Conservation (phyloP, 2,888 invertebrate genomes). For the Thalpophila matura region DNA sequence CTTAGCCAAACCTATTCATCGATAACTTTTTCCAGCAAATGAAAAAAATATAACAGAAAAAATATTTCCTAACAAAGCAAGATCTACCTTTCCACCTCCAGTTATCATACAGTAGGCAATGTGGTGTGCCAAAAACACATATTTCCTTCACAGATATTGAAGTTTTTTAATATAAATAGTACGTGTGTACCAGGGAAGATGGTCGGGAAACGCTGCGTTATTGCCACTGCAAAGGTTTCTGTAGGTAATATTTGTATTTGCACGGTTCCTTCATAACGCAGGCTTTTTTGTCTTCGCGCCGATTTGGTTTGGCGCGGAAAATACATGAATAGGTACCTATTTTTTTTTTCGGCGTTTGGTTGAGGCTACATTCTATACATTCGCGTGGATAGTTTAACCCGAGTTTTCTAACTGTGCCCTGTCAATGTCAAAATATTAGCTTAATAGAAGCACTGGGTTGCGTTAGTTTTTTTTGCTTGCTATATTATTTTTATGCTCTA, state of each 20-base stretch:
- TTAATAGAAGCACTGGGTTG: too few relatives aligned
- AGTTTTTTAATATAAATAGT: conserved; percentile 51
- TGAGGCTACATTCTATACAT: neutral
- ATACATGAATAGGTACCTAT: neutral
- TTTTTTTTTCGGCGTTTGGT: neutral
- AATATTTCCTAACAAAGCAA: neutral
- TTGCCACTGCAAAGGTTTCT: conserved; percentile 15
- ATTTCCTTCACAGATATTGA: conserved; percentile 33
- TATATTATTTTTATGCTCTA: too few relatives aligned
- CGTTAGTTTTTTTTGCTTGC: too few relatives aligned
- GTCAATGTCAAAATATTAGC: too few relatives aligned
- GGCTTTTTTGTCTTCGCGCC: neutral
- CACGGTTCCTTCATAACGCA: neutral
- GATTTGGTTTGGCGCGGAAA: neutral
- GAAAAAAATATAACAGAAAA: too few relatives aligned
- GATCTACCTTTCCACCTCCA: neutral
- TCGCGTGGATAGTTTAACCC: too few relatives aligned
- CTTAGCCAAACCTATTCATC: neutral
- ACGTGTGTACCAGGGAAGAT: conserved; percentile 45
- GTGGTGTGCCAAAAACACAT: conserved; percentile 14
- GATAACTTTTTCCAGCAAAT: too few relatives aligned
- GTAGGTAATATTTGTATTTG: neutral
- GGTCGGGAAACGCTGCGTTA: conserved; percentile 15
- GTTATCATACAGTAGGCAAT: conserved; percentile 15
- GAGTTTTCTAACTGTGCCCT: too few relatives aligned